These are phyloP conservation scores for Cariama cristata DNA, from an alignment of 2,113 vertebrate species.

Conservation along the genomic window DNA sequence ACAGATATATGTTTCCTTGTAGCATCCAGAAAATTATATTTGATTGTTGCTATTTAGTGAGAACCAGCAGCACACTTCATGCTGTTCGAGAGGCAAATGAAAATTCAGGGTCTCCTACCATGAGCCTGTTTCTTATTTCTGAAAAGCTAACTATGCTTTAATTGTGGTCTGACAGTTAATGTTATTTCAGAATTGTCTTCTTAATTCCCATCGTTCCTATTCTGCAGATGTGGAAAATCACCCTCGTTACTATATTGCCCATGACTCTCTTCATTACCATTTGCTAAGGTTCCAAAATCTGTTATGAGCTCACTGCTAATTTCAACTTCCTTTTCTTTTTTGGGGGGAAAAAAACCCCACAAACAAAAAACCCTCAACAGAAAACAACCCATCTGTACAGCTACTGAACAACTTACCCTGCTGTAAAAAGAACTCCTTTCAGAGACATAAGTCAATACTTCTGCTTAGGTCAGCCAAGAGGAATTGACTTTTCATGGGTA, in stretches of 20 bases:
- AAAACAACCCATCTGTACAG: background rate
- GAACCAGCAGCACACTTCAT: background rate
- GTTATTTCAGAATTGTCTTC: background rate
- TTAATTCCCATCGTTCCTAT: background rate
- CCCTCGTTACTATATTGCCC: background rate
- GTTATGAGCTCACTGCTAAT: background rate
- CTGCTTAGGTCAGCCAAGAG: slow-evolving; percentile 7
- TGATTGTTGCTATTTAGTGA: background rate
- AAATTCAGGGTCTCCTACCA: slow-evolving; percentile 2
- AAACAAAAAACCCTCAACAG: background rate
- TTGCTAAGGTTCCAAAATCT: background rate
- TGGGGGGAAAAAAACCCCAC: fast-evolving
- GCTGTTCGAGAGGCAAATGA: background rate
- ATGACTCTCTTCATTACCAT: background rate
- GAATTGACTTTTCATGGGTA: slow-evolving; percentile 34
- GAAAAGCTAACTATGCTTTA: background rate
- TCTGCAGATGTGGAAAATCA: slow-evolving; percentile 5
- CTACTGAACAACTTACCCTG: background rate
- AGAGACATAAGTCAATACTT: background rate
- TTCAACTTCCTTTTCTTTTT: background rate
- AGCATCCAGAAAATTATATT: background rate
- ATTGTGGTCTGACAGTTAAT: slow-evolving; percentile 14
- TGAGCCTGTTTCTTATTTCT: slow-evolving; percentile 42
- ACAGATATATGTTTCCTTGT: background rate
- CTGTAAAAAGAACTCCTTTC: background rate